Conservation (phyloP, 1,140 invertebrate species). For the Nephotettix cincticeps region DNA sequence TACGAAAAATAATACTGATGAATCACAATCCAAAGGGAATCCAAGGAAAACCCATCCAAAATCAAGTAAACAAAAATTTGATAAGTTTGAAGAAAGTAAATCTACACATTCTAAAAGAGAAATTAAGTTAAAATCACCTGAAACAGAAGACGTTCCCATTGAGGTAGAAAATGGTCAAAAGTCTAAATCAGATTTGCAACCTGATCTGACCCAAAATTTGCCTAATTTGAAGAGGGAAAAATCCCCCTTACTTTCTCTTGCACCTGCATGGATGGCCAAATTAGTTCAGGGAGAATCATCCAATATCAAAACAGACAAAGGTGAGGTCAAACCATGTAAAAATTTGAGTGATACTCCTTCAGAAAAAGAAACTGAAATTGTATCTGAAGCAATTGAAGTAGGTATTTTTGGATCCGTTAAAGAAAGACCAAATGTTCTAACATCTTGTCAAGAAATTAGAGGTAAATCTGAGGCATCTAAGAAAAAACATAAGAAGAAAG, state of each 20-base stretch:
- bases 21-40: not conserved
- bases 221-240: not conserved
- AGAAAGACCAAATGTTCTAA: slow-evolving; percentile 24
- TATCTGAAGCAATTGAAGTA: slow-evolving; percentile 13
- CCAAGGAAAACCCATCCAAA: not conserved
- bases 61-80: not conserved
- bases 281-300: not conserved
- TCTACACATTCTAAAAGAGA: not conserved
- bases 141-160: too few species aligned
- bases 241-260: not conserved
- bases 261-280: slow-evolving; percentile 23
- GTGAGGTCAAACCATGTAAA: not conserved
- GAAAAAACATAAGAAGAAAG: slow-evolving; percentile 1
- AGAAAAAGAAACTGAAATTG: slow-evolving; percentile 6
- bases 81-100: not conserved
- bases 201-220: too few species aligned
- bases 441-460: not conserved
- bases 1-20: not conserved
- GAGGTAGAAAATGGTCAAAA: too few species aligned
- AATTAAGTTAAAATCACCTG: not conserved
- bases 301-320: not conserved
- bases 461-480: not conserved
- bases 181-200: too few species aligned
- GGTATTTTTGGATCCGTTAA: slow-evolving; percentile 38
- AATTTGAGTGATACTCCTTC: not conserved